Evolutionary conservation across 2,888 invertebrate species (phyloP), one percentile per base, ranked within the genome.

Genomic region (Lordiphosa fenestrarum): DNA sequence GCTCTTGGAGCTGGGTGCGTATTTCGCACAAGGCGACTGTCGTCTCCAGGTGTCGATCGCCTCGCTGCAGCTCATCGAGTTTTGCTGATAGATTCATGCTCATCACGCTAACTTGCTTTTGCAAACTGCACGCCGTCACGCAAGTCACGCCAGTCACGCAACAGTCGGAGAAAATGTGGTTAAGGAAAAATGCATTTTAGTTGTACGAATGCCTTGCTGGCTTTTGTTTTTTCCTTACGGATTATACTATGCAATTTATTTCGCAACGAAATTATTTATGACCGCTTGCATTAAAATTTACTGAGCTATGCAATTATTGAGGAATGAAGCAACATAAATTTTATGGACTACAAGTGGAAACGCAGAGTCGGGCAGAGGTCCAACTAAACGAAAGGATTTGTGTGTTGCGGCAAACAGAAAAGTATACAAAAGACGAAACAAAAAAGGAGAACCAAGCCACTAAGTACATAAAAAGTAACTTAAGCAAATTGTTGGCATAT

Each of bases 41-140:
- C 85, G 96, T 96, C 92, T 96, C 96, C 90, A 96, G 92, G 91
- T 96, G 95, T 87, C 96, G 94, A 91, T 96, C 96, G 88, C 94
- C 93, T 88, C 94, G 93, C 91, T 96, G 96, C 91, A 97, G 93
- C 92, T 96, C 96, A 92, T 97, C 96, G 92, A 97, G 93, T 92
- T 96, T 96, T 89, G 95, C 95, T 91, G 95, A 94, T 92, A 97
- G 93, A 93, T 96, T 96, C 95, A 96, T 96, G 92, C 96, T 96
- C 97, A 97, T 97, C 92, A 96, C 96, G 94, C 95, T 95, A 93
- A 97, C 96, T 95, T 97, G 96, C 93, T 96, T 95, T 94, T 97
- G 96, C 93, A 97, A 95, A 94, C 96, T 97, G 92, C 83, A 30
- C 63, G 12, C 12, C n/a, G 25, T 40, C 12, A 13, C 12, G 30